These are phyloP conservation scores for Myotis daubentonii DNA, from an alignment of 2,797 vertebrate species.

Conservation along the genomic window DNA sequence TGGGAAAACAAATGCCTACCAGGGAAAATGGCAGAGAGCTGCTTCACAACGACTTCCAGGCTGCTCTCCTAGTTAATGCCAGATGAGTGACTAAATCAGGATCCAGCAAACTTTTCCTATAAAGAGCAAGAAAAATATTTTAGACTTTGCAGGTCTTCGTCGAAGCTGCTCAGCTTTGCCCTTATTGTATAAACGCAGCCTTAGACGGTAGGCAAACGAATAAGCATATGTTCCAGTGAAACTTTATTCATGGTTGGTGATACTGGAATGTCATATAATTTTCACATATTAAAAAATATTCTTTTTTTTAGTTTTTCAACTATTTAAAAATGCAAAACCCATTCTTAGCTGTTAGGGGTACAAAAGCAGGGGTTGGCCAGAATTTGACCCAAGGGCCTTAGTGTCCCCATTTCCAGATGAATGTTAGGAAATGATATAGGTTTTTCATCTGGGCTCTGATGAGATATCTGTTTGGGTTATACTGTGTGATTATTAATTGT, in stretches of 20 bases:
- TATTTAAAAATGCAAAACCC: constrained; percentile 24
- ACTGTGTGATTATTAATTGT: background rate
- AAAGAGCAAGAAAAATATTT: constrained; percentile 11
- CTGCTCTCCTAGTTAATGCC: background rate
- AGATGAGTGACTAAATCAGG: constrained; percentile 10
- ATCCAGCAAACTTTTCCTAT: background rate
- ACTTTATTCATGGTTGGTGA: background rate
- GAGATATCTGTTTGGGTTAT: background rate
- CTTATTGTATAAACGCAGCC: background rate
- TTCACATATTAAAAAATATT: background rate
- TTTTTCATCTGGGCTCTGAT: background rate
- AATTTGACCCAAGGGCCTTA: background rate
- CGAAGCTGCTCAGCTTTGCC: background rate
- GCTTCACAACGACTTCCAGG: constrained; percentile 31
- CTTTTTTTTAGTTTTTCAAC: background rate
- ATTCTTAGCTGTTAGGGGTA: background rate
- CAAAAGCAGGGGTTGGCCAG: background rate
- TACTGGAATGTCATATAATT: constrained; percentile 19
- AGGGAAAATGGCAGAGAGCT: background rate
- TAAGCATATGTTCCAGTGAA: background rate
- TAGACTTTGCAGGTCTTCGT: background rate
- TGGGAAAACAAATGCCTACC: constrained; percentile 30
- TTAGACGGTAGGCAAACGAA: background rate
- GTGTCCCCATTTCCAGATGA: background rate
- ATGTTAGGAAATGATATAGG: background rate